These are phyloP conservation scores for Cygnus atratus DNA, from an alignment of 2,113 vertebrate genomes.

Conservation along the genomic window DNA sequence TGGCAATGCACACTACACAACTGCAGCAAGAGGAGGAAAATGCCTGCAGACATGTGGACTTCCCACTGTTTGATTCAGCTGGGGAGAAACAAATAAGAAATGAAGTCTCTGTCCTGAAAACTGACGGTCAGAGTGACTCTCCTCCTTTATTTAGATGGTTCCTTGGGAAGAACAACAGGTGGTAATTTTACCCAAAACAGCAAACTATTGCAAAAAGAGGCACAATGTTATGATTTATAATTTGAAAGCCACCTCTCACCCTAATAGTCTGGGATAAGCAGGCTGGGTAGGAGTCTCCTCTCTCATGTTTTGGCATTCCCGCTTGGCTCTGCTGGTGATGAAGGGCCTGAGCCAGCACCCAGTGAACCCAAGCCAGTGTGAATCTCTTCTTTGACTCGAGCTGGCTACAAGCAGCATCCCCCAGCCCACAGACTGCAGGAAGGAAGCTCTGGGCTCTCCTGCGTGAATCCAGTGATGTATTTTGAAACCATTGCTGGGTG, in stretches of 20 bases:
- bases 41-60: not conserved
- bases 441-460: not conserved
- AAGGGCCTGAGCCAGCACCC: not conserved
- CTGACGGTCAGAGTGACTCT: not conserved
- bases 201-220: not conserved
- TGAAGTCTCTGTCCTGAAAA: not conserved
- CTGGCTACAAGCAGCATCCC: not conserved
- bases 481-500: not conserved
- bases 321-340: no score
- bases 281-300: not conserved
- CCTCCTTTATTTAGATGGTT: not conserved
- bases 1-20: not conserved
- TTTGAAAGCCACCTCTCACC: not conserved
- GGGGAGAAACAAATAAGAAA: not conserved
- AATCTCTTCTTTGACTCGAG: not conserved
- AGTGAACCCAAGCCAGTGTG: not conserved
- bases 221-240: not conserved
- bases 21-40: not conserved
- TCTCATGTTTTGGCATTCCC: rapidly evolving
- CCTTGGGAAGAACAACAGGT: not conserved
- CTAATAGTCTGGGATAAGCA: not conserved
- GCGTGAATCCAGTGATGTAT: not conserved
- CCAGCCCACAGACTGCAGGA: not conserved
- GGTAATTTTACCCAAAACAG: not conserved
- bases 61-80: not conserved